Conservation (phyloP, 2,113 vertebrate genomes). For the Grammomys surdaster region DNA sequence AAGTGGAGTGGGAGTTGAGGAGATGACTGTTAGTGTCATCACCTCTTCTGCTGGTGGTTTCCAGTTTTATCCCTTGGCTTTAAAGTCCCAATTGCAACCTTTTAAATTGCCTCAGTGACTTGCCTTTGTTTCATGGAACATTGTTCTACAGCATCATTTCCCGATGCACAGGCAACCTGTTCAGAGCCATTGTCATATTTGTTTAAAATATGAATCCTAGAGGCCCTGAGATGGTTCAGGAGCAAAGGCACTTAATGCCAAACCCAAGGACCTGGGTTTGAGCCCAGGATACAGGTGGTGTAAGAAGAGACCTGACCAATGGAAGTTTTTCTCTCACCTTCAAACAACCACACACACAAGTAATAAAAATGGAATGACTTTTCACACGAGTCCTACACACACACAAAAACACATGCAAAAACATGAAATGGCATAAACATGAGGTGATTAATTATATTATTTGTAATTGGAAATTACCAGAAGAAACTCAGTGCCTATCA, state of each 20-base stretch:
- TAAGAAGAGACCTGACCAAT: background rate
- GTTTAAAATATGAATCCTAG: background rate
- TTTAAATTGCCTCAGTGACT: background rate
- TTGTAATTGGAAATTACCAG: constrained; percentile 20
- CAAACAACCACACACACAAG: background rate
- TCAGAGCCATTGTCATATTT: background rate
- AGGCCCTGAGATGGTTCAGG: background rate
- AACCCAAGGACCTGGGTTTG: background rate
- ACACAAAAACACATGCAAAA: constrained; percentile 36
- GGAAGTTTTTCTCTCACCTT: background rate
- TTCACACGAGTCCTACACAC: background rate
- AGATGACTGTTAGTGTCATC: background rate
- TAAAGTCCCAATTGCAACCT: constrained; percentile 2
- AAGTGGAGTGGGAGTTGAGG: constrained; percentile 34
- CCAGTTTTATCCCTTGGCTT: constrained; percentile 6
- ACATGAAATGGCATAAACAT: background rate
- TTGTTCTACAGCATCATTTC: background rate
- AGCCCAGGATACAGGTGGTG: background rate
- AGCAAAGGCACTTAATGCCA: background rate
- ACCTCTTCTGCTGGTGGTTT: background rate
- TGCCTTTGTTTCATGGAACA: background rate
- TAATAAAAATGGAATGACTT: background rate
- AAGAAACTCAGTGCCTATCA: constrained; percentile 5
- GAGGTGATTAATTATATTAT: background rate
- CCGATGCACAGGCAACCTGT: background rate